Percentiles rank a stretch among this genome's conserved stretches.
These are phyloP conservation scores for Sitta carolinensis DNA, from an alignment of 2,797 vertebrate species.

Conservation along the genomic window DNA sequence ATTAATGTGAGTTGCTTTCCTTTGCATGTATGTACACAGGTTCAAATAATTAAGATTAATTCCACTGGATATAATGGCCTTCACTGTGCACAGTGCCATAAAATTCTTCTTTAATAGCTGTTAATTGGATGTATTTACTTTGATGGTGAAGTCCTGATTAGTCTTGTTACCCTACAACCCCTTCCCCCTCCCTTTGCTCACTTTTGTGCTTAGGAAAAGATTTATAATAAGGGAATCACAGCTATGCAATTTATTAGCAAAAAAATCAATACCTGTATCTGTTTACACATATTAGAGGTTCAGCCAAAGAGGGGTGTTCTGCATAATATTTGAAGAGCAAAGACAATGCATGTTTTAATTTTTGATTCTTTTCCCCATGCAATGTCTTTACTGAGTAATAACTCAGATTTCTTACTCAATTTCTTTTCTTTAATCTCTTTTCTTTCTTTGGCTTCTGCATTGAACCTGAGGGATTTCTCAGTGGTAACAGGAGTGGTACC, in stretches of 20 bases:
- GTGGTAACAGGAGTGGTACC: not conserved
- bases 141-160: constrained; percentile 82
- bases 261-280: constrained; percentile 12
- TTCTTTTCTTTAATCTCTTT: not conserved
- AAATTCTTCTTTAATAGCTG: constrained; percentile 77
- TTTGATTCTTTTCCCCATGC: not conserved
- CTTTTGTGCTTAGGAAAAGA: constrained; percentile 63
- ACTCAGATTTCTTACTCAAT: not conserved
- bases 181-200: constrained; percentile 7
- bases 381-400: not conserved
- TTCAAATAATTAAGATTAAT: constrained; percentile 91
- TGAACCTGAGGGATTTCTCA: not conserved
- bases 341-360: not conserved
- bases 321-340: not conserved
- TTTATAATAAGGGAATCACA: constrained; percentile 50
- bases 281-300: not conserved
- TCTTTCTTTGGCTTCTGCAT: not conserved
- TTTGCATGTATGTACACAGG: constrained; percentile 81
- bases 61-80: constrained; percentile 80
- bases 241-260: constrained; percentile 34
- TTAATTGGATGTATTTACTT: constrained; percentile 82
- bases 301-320: not conserved
- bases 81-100: constrained; percentile 82
- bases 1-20: constrained; percentile 89
- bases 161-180: constrained; percentile 72